phyloP scores from a whole-genome alignment of 2,888 invertebrate genomes.

The Aromia moschata region DNA sequence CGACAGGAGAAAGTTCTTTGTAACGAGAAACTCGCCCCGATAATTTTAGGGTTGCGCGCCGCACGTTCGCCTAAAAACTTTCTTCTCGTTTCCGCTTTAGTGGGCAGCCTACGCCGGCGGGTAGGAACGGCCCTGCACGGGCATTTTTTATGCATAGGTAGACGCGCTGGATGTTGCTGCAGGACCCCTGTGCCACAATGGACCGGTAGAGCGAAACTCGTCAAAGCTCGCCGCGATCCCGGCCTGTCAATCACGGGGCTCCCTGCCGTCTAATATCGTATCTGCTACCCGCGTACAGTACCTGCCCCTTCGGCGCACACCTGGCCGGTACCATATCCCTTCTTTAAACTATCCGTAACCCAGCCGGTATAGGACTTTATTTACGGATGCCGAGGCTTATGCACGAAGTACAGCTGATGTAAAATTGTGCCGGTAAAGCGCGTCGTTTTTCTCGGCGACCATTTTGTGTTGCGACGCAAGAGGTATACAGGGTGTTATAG shows the following conservation, averaged over 20 bases:
- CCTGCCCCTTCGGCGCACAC: slow-evolving; percentile 32
- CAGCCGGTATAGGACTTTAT: slow-evolving; percentile 24
- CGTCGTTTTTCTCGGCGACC: too few species aligned
- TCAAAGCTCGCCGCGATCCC: slow-evolving; percentile 25
- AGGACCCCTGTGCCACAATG: slow-evolving; percentile 22
- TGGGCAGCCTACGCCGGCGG: too few species aligned
- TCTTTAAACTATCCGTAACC: slow-evolving; percentile 24
- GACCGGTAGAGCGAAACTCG: slow-evolving; percentile 25
- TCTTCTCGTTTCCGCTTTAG: too few species aligned
- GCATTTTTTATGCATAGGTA: neutral
- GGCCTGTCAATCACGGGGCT: slow-evolving; percentile 58
- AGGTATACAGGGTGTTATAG: too few species aligned
- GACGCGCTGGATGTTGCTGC: slow-evolving; percentile 11
- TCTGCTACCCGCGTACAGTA: slow-evolving; percentile 48
- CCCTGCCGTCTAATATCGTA: slow-evolving; percentile 57
- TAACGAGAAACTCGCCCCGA: too few species aligned
- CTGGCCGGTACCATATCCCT: slow-evolving; percentile 26
- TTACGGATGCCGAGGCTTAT: slow-evolving; percentile 22
- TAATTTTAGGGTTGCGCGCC: too few species aligned
- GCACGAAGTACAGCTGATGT: slow-evolving; percentile 24
- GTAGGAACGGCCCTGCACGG: too few species aligned
- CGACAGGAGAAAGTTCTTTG: too few species aligned
- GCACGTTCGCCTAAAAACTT: too few species aligned
- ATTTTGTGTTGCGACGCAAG: too few species aligned
- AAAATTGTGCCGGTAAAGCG: too few species aligned